Conservation (phyloP, 2,797 vertebrate genomes). For the Enteromius trimaculatus region DNA sequence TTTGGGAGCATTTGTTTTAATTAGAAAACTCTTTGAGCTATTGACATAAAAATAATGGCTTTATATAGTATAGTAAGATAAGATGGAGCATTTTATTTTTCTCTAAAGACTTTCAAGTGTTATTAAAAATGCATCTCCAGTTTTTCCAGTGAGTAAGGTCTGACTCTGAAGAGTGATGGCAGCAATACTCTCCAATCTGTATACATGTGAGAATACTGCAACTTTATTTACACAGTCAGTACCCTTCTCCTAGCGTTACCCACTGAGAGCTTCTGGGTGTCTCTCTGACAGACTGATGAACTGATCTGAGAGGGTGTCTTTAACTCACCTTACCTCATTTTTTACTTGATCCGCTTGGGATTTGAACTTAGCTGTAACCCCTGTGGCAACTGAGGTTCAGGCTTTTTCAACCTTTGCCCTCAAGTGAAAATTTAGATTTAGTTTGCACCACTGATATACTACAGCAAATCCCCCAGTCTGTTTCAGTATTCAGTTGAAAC, state of each 20-base stretch:
- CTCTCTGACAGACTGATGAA: constrained; percentile 50
- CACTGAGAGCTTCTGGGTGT: constrained; percentile 29
- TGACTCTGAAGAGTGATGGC: constrained; percentile 13
- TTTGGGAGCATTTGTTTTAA: constrained; percentile 29
- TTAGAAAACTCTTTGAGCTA: constrained; percentile 13
- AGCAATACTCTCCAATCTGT: constrained; percentile 43
- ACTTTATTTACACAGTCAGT: constrained; percentile 50
- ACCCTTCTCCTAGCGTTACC: constrained; percentile 44
- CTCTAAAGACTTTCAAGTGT: neutral
- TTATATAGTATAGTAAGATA: neutral
- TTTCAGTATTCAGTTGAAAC: neutral
- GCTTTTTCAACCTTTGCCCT: constrained; percentile 51
- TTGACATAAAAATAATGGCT: neutral
- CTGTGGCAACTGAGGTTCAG: constrained; percentile 26
- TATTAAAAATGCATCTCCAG: constrained; percentile 25
- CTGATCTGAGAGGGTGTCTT: constrained; percentile 18
- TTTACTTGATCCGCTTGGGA: constrained; percentile 44
- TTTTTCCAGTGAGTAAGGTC: neutral
- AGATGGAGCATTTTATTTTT: constrained; percentile 11
- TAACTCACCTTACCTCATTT: constrained; percentile 20
- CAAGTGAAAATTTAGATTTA: constrained; percentile 45
- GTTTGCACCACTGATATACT: neutral
- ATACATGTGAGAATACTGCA: constrained; percentile 25
- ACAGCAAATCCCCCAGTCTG: constrained; percentile 9
- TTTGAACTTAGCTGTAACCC: constrained; percentile 27